Evolutionary conservation across 2,797 vertebrate species (phyloP), one percentile per base, ranked within the genome.

Genomic region (Mormyrops boulengeri): DNA sequence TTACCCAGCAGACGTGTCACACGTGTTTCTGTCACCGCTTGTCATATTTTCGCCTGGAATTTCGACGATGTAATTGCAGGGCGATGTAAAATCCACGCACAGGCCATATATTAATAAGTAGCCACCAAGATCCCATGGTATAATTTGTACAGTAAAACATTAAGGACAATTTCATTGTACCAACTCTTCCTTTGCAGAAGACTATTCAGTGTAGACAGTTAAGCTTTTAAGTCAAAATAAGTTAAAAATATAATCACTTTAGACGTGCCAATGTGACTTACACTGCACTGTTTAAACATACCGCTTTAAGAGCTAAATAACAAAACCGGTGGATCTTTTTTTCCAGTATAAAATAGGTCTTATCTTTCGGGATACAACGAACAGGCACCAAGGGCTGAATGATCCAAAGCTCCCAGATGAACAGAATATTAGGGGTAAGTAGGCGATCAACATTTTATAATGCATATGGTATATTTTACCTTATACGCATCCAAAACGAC

Each of bases 161-260:
- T 9, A 84, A 44, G n/a, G 7, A 84, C 38, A 84, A 47, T 22
- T 49, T 84, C 22, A 84, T 49, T 84, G 41, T 12, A 62, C 22
- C 17, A 49, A 49, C 7, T n/a, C 80, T 47, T 84, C 44, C n/a
- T n/a, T 44, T 49, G 44, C n/a, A 9, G 22, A 17, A 85, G 11
- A 85, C 12, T 11, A 85, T 19, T 12, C 8, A 47, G n/a, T 47
- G 82, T 30, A 85, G 7, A 49, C 80, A 22, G 44, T 85, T n/a
- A 85, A 50, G 19, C 47, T 85, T 50, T 82, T 82, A 85, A 85
- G 41, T 85, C 44, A 85, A 44, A 85, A 22, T 85, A 85, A 85
- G 80, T 85, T 22, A 17, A 30, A 49, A 85, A 26, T 85, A 85
- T 49, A 49, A 85, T 85, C 82, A 49, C 7, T 26, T 4, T 5